These are phyloP conservation scores for Pteropus rufus DNA, from an alignment of 2,797 vertebrate species.

Conservation along the genomic window DNA sequence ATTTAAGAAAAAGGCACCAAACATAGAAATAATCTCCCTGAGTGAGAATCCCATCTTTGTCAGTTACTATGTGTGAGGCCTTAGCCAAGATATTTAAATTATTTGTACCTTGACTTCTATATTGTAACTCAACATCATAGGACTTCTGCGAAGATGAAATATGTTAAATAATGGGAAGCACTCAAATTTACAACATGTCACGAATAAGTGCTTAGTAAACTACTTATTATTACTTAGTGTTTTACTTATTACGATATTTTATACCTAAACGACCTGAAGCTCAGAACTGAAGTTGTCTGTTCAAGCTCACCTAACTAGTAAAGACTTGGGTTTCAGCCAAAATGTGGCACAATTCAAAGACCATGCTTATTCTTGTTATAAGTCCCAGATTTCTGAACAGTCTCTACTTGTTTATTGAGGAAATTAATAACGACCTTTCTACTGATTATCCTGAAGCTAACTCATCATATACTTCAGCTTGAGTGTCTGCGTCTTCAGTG, in stretches of 20 bases:
- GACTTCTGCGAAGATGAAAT: no score
- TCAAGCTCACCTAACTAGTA: neutral
- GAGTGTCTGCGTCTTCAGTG: rapidly evolving
- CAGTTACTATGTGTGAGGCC: no score
- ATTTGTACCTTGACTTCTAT: no score
- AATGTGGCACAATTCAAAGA: neutral
- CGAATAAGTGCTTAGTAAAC: no score
- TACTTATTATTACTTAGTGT: no score
- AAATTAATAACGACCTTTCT: neutral
- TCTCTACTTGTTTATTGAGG: neutral
- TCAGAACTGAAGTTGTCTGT: neutral
- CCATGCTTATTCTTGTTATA: neutral
- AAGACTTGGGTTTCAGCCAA: neutral
- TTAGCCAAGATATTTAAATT: no score
- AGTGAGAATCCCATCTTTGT: no score
- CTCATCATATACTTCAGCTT: neutral
- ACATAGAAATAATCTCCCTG: no score
- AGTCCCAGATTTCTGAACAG: neutral
- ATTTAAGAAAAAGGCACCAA: no score
- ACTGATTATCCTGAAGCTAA: neutral
- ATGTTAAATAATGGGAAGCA: no score
- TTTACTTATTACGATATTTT: neutral
- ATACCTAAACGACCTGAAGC: neutral
- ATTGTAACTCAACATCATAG: no score
- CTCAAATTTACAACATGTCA: no score